These are phyloP conservation scores for Brachystomella parvula DNA, from an alignment of 1,140 invertebrate species.

Conservation along the genomic window DNA sequence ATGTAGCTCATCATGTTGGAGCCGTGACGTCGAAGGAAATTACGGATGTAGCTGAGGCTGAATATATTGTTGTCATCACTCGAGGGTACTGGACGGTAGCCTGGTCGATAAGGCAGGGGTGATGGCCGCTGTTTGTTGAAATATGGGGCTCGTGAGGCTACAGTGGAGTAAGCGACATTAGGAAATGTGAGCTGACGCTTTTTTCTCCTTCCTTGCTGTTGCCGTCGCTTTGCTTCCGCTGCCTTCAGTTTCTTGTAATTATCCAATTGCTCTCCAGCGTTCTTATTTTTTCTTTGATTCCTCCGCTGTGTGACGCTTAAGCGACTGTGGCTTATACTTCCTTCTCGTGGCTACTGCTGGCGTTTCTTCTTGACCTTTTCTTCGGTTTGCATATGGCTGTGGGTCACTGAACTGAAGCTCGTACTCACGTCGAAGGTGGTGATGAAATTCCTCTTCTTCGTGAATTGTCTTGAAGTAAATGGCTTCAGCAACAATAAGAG, in stretches of 20 bases:
- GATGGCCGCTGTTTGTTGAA: not conserved
- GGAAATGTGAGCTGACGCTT: not conserved
- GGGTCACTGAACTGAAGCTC: conserved; percentile 1
- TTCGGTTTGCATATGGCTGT: too few relatives aligned
- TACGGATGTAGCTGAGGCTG: not conserved
- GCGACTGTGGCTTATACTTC: not conserved
- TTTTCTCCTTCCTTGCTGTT: not conserved
- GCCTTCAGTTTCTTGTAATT: not conserved
- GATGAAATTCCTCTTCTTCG: conserved; percentile 8
- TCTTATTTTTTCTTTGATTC: conserved; percentile 8
- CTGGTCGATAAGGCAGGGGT: not conserved
- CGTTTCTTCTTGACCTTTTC: not conserved
- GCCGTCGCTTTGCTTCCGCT: not conserved
- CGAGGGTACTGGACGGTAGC: not conserved
- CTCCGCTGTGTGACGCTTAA: not conserved
- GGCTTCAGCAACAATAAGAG: conserved; percentile 17
- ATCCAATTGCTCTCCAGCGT: conserved; percentile 2
- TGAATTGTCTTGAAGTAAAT: conserved; percentile 11
- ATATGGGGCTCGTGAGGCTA: not conserved
- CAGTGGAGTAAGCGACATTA: not conserved
- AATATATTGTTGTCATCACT: not conserved
- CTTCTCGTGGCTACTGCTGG: not conserved
- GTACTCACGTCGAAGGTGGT: conserved; percentile 8
- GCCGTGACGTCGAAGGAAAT: not conserved
- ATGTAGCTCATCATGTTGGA: not conserved